Conservation (phyloP, 2,113 vertebrate species). For the Rattus rattus region DNA sequence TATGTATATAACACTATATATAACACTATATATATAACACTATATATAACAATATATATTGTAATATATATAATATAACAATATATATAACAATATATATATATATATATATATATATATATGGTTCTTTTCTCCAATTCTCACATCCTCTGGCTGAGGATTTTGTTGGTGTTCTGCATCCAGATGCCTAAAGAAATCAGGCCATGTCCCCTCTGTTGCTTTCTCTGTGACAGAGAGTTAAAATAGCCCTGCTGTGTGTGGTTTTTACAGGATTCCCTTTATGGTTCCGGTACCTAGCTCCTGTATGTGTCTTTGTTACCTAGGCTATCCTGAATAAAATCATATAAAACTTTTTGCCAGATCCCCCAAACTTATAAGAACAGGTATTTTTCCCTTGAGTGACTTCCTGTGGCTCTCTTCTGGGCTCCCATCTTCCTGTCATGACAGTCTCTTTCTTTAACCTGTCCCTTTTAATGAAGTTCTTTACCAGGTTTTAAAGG, state of each 20-base stretch:
- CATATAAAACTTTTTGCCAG: neutral
- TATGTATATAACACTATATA: too few relatives aligned
- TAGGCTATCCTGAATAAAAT: neutral
- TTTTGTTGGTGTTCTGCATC: slow-evolving; percentile 44
- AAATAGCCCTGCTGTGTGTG: neutral
- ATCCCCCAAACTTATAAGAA: neutral
- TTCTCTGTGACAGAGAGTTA: neutral
- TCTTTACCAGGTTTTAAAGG: neutral
- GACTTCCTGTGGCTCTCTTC: too few relatives aligned
- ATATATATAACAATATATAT: too few relatives aligned
- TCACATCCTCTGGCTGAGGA: neutral
- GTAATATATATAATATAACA: too few relatives aligned
- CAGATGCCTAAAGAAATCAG: neutral
- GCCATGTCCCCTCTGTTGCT: too few relatives aligned
- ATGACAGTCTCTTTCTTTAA: neutral
- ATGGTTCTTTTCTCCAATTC: neutral
- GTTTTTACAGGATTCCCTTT: neutral
- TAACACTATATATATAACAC: too few relatives aligned
- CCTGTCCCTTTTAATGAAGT: neutral
- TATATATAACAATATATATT: too few relatives aligned
- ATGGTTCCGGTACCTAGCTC: neutral
- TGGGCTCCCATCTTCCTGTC: neutral
- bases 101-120: too few relatives aligned
- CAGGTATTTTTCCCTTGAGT: neutral
- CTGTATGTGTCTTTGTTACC: neutral